Evolutionary conservation across 2,888 invertebrate genomes (phyloP).

Genomic region (Drosophila robusta): DNA sequence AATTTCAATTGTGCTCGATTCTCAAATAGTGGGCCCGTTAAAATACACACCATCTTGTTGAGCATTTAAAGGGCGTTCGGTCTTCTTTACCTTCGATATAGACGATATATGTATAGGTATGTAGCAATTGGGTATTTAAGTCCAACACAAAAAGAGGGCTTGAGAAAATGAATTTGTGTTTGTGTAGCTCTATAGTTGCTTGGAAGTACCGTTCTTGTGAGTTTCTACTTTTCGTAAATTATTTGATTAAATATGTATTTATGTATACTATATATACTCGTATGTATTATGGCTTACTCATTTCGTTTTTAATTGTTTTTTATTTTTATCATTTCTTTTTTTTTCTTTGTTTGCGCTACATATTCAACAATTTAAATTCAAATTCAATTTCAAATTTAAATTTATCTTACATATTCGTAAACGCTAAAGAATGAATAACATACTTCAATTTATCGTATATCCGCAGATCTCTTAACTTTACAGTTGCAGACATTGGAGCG

Average conservation of each 20-base stretch:
- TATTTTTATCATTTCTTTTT: conserved; percentile 17
- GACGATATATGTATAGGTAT: conserved; percentile 5
- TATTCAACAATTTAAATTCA: conserved; percentile 73
- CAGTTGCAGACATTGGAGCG: conserved; percentile 22
- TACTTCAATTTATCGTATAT: conserved; percentile 34
- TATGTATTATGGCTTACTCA: conserved; percentile 32
- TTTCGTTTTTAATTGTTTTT: conserved; percentile 7
- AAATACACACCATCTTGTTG: conserved; percentile 1
- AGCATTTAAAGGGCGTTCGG: neutral
- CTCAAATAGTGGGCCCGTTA: neutral
- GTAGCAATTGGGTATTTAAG: conserved; percentile 9
- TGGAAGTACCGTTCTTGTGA: conserved; percentile 70
- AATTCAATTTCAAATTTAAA: conserved; percentile 54
- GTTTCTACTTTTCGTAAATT: conserved; percentile 62
- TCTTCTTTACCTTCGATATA: neutral
- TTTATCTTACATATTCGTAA: conserved; percentile 69
- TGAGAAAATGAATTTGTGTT: conserved; percentile 19
- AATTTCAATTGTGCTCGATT: neutral
- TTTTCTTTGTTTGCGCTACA: conserved; percentile 61
- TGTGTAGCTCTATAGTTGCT: conserved; percentile 75
- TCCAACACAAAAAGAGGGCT: conserved; percentile 17
- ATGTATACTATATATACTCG: conserved; percentile 34
- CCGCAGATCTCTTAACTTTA: conserved; percentile 32
- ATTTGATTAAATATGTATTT: conserved; percentile 61
- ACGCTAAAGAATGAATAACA: conserved; percentile 71